Evolutionary conservation across 2,797 vertebrate genomes (phyloP).

Genomic region (Cephalopachus bancanus): DNA sequence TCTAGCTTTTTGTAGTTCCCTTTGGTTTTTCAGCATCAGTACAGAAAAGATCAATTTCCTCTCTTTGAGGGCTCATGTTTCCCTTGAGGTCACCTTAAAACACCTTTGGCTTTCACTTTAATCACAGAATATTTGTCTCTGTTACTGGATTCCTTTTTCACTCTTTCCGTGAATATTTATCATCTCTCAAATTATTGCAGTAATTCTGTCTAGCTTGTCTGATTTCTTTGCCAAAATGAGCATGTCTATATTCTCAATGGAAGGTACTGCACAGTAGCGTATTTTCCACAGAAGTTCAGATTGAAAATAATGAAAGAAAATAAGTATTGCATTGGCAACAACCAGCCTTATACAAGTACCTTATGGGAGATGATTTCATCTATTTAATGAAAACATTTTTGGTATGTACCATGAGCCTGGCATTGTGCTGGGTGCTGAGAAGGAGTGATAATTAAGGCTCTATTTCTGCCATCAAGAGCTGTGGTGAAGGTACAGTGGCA

Average conservation of each 20-base stretch:
- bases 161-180: constrained; percentile 56
- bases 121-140: constrained; percentile 24
- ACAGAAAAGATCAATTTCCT: constrained; percentile 77
- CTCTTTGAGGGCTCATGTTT: constrained; percentile 60
- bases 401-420: neutral
- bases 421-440: neutral
- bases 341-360: neutral
- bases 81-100: constrained; percentile 67
- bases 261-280: neutral
- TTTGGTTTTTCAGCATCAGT: constrained; percentile 79
- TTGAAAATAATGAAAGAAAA: neutral
- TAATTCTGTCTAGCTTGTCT: constrained; percentile 18
- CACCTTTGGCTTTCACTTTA: constrained; percentile 70
- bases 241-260: neutral
- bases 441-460: neutral
- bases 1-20: constrained; percentile 61
- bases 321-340: neutral
- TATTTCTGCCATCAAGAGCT: neutral
- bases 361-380: neutral
- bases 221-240: constrained; percentile 36
- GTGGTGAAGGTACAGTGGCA: neutral
- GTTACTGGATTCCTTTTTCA: neutral
- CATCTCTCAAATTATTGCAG: constrained; percentile 45
- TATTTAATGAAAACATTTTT: neutral
- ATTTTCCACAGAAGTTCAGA: constrained; percentile 13